Conservation (phyloP, 1,140 invertebrate species). For the Micrasema minimum region DNA sequence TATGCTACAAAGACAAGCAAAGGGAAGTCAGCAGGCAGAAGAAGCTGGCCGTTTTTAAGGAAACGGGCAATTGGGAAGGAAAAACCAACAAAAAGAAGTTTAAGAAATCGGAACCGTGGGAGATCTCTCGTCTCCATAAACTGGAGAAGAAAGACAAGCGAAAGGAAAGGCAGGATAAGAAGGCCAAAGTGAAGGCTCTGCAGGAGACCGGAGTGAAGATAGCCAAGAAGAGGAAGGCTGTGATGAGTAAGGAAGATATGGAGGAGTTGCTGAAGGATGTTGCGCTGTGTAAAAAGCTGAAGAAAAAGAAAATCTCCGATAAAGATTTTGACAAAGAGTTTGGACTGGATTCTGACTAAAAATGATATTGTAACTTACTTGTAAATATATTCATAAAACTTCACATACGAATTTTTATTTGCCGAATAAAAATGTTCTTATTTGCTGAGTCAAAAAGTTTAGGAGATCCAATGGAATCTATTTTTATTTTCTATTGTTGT, state of each 20-base stretch:
- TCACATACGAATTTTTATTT: no score
- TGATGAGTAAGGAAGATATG: constrained; percentile 80
- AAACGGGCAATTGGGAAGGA: constrained; percentile 82
- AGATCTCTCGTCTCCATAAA: constrained; percentile 81
- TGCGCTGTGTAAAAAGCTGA: constrained; percentile 87
- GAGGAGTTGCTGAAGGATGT: constrained; percentile 86
- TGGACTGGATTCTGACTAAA: constrained; percentile 58
- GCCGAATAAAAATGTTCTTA: no score
- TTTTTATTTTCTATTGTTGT: no score
- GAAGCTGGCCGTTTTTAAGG: constrained; percentile 77
- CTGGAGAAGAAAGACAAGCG: constrained; percentile 73
- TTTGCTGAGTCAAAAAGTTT: no score
- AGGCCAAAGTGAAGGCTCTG: constrained; percentile 63
- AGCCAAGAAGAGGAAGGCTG: constrained; percentile 66
- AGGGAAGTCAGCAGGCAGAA: constrained; percentile 78
- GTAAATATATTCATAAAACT: no score
- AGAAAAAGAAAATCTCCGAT: constrained; percentile 81
- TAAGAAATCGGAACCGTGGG: constrained; percentile 81
- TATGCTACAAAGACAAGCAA: constrained; percentile 86
- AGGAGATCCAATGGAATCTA: no score
- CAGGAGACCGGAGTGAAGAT: constrained; percentile 59
- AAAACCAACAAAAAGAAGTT: constrained; percentile 72
- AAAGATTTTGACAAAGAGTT: constrained; percentile 72
- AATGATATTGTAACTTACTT: no score
- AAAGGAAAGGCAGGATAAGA: constrained; percentile 65